Evolutionary conservation across 2,888 invertebrate genomes (phyloP), one percentile per base, ranked within the genome.

Genomic region (Invenusta paracnida): DNA sequence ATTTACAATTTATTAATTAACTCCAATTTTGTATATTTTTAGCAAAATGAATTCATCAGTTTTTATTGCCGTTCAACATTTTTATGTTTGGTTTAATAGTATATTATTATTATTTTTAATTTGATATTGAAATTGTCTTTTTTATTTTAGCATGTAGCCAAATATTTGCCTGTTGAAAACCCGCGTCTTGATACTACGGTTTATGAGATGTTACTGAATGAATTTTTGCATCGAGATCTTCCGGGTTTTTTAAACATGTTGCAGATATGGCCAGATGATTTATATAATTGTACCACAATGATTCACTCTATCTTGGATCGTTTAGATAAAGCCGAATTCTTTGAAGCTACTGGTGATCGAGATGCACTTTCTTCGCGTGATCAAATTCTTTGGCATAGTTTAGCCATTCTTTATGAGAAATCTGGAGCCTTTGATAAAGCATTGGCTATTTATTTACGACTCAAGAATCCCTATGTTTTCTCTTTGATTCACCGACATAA

Each of bases 131-230:
- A n/a, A 73, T n/a, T 73, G 25, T 67, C 11, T 66, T 23, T 67
- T 30, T 1, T 66, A 13, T 30, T 88, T 0, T 88, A 91, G 91
- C 89, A 89, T 0, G 88, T 91, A 28, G 90, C 91, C 27, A 89
- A 90, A 0, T 91, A 90, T 86, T 87, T 92, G 67, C 92, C 91
- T 0, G 87, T 89, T 28, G 88, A 88, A 0, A 94, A 95, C 84
- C 94, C 94, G 85, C 94, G 94, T 86, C 92, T 96, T 83, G 94
- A 94, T 90, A 94, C 95, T 0, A 94, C 95, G 85, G 94, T 96
- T 87, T 98, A 98, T 91, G 97, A 98, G 92, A 94, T 96, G 94
- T 96, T 98, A 87, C 93, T 98, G 29, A 96, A 95, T 90, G 97
- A 98, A 91, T 97, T 95, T 91, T 93, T 98, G 0, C 95, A 95